Evolutionary conservation across 2,113 vertebrate genomes (phyloP).

Genomic region (Clupea harengus): DNA sequence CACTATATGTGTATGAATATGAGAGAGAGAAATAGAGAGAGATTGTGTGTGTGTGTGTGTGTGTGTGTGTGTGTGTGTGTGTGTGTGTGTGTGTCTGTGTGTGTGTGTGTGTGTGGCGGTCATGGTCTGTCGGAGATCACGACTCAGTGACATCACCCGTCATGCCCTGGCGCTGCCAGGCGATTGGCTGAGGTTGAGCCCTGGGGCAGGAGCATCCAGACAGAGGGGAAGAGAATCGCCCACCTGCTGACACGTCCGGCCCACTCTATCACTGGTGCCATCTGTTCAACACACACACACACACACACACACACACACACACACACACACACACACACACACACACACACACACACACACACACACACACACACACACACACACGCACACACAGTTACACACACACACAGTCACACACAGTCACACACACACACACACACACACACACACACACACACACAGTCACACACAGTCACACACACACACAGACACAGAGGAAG

Average conservation of each 20-base stretch:
- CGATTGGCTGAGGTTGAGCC: slow-evolving; percentile 26
- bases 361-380: background rate
- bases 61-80: background rate
- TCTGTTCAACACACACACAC: slow-evolving; percentile 34
- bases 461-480: background rate
- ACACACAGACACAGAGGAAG: background rate
- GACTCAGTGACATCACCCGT: slow-evolving; percentile 31
- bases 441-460: background rate
- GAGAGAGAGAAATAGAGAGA: too few relatives aligned
- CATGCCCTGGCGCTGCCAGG: slow-evolving; percentile 30
- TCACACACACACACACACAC: background rate
- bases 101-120: background rate
- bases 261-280: slow-evolving; percentile 14
- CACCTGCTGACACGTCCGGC: slow-evolving; percentile 43
- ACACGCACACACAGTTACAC: background rate
- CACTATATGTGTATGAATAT: too few relatives aligned
- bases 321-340: slow-evolving; percentile 8
- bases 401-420: background rate
- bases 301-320: slow-evolving; percentile 30
- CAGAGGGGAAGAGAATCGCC: slow-evolving; percentile 37
- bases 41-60: background rate
- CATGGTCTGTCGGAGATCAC: background rate
- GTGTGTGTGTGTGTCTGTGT: slow-evolving; percentile 4
- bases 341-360: background rate
- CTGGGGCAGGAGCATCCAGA: slow-evolving; percentile 22